A percentile compares a stretch with the other conserved stretches of the same genome.
phyloP scores from a whole-genome alignment of 1,140 invertebrate genomes.

The Drosophila sp. region DNA sequence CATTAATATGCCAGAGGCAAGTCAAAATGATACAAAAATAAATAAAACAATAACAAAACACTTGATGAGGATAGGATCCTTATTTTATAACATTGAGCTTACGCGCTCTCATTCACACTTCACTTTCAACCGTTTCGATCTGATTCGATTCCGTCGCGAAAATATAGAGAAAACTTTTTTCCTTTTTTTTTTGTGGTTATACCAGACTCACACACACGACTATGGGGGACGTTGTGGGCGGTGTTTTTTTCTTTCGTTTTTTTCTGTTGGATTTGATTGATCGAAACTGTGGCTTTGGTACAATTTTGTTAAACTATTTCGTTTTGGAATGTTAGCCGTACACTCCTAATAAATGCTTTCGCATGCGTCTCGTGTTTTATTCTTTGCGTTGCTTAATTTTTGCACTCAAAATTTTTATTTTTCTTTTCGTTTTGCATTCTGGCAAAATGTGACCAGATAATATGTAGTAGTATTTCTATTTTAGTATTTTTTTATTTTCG shows the following conservation, averaged over 20 bases:
- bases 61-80: background rate
- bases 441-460: slow-evolving; percentile 27
- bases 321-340: slow-evolving; percentile 62
- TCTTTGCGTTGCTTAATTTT: slow-evolving; percentile 37
- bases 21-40: slow-evolving; percentile 1
- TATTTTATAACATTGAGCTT: background rate
- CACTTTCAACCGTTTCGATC: slow-evolving; percentile 24
- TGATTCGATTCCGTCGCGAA: slow-evolving; percentile 48
- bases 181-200: slow-evolving; percentile 70
- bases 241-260: slow-evolving; percentile 15
- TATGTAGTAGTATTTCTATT: too few species aligned
- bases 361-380: slow-evolving; percentile 51
- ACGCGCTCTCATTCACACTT: slow-evolving; percentile 15
- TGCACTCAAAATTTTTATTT: slow-evolving; percentile 56
- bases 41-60: slow-evolving; percentile 10
- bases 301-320: slow-evolving; percentile 23
- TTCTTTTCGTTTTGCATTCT: slow-evolving; percentile 36
- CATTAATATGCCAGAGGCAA: background rate
- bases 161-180: slow-evolving; percentile 72
- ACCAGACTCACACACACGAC: slow-evolving; percentile 49
- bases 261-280: slow-evolving; percentile 17
- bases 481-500: background rate
- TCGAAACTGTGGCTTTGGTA: slow-evolving; percentile 14
- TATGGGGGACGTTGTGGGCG: slow-evolving; percentile 22
- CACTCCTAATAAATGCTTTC: slow-evolving; percentile 70